Evolutionary conservation across 1,140 invertebrate genomes (phyloP), one percentile per base, ranked within the genome.

Genomic region (Teleopsis dalmanni): DNA sequence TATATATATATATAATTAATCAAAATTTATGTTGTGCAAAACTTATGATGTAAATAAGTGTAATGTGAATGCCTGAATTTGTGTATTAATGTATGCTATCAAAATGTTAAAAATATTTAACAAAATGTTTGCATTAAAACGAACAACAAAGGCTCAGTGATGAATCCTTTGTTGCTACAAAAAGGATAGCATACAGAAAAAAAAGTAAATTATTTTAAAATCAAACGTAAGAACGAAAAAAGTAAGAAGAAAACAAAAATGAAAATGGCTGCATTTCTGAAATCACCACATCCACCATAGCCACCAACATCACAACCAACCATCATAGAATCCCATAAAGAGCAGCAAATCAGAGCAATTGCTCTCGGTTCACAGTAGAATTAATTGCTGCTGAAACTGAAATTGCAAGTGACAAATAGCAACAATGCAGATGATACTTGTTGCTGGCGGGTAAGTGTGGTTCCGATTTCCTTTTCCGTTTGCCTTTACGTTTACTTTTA

Each of bases 381-480:
- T 27, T 36, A 25, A 27, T 41, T 38, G 36, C 29, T 41, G 47
- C 29, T 48, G 47, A 40, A 18, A 13, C 21, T 43, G 41, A 14
- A 43, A 33, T 46, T 33, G 16, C 10, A 42, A 42, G 22, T 14
- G 11, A 4, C 34, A 47, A 14, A 6, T 22, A 35, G 37, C 51
- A 56, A 60, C 21, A 54, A 70, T 70, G 66, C 66, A 70, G 65
- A 70, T 70, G 66, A 70, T 70, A 58, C 62, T 70, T 64, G 66
- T 70, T 65, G 66, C 66, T 63, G 66, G 66, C 61, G 66, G 66
- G 66, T 70, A 66, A 70, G 66, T 69, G 23, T 44, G 48, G 36
- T 10, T 42, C 19, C 7, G n/a, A 25, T 13, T 48, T 21, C 27
- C 11, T 40, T 18, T 16, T 4, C 8, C 35, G 6, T 16, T 4